Evolutionary conservation across 2,888 invertebrate species (phyloP), one percentile per base, ranked within the genome.

Genomic region (Drosophila koepferae): DNA sequence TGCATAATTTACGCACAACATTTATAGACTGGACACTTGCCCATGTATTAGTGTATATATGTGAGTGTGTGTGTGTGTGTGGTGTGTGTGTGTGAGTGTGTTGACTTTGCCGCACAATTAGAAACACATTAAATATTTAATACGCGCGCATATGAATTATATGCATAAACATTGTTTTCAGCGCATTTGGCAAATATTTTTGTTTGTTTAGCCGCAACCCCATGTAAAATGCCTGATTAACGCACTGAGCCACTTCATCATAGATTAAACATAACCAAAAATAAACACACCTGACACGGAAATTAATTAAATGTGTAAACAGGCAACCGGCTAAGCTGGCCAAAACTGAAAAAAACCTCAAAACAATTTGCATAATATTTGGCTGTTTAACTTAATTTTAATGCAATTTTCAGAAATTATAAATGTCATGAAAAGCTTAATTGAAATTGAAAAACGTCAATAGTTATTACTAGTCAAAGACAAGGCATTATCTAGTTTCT

Each of bases 121-220:
- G 84, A 83, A 86, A 74, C 62, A 71, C 81, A 89, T 86, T 86
- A 89, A 86, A 89, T 83, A 89, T 86, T 86, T 76, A 86, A 80
- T 82, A 74, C 54, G 31, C 67, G 48, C 56, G 34, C 70, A 44
- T 69, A 63, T 71, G 68, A 72, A 80, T 63, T 77, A 72, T 60
- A 60, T 40, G 60, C 49, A 60, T 66, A 72, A 74, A 77, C 69
- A 78, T 71, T 75, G 68, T 70, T 69, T 70, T 63, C 53, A 51
- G 54, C 64, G 64, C 77, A 73, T 78, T 74, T 63, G 60, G 36
- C 59, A 78, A 73, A 77, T 59, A 63, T 63, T 67, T 63, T 74
- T 75, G 63, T 61, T 73, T 71, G 72, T 14, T 66, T 56, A 34
- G 48, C 46, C 43, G 14, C 34, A 48, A 41, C 58, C 16, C 23